A percentile compares a stretch with the other conserved stretches of the same genome.
Conservation (phyloP, 2,113 vertebrate genomes). For the Triplophysa rosa region DNA sequence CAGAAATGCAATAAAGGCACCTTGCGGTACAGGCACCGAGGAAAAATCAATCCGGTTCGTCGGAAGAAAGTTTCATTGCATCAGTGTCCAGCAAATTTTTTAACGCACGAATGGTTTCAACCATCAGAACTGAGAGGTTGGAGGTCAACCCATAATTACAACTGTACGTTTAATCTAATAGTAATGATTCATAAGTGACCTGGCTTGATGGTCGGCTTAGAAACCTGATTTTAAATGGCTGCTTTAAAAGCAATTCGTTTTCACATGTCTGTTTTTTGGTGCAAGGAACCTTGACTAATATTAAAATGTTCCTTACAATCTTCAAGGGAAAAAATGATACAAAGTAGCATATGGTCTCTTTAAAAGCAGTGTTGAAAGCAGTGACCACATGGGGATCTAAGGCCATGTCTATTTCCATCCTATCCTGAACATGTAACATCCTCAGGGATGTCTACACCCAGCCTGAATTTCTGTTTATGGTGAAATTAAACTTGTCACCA, state of each 20-base stretch:
- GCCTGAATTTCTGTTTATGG: conserved; percentile 8
- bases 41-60: background rate
- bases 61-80: conserved; percentile 1
- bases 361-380: conserved; percentile 9
- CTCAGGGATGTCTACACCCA: background rate
- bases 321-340: background rate
- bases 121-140: background rate
- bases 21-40: background rate
- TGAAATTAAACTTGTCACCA: conserved; percentile 14
- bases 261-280: no score
- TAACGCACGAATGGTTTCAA: background rate
- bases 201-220: no score
- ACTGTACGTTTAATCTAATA: background rate
- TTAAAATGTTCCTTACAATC: background rate
- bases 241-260: no score
- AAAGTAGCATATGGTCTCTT: background rate
- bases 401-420: conserved; percentile 25
- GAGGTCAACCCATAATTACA: background rate
- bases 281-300: no score
- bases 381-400: background rate
- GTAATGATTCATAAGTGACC: background rate
- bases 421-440: conserved; percentile 25
- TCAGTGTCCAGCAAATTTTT: conserved; percentile 1
- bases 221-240: no score
- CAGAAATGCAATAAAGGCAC: conserved; percentile 13